Base-by-base conservation (phyloP, 2,888 invertebrate genomes). In the Drosophila subquinaria region DNA sequence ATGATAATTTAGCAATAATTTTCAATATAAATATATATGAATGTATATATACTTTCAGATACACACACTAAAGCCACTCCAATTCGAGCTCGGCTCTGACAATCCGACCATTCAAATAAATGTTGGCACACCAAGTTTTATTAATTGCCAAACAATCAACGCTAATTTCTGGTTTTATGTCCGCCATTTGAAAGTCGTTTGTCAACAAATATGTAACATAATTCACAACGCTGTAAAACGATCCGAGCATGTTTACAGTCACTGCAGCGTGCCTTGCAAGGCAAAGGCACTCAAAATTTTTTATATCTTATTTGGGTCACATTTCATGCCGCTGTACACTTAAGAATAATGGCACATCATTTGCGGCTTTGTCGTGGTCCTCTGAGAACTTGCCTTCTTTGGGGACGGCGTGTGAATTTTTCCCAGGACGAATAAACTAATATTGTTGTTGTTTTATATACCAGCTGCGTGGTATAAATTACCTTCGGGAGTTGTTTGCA, bases 291-390 rank as follows among this genome's bases (percentile, higher is more conserved):
- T 86, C 77, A 83, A 88, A 77, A 83, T 47, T 43, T 77, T 86
- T 88, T 87, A 86, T 87, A 88, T 89, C 85, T 89, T 87, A 87
- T 89, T 87, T 89, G 85, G 89, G 87, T 88, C 89, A 88, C 85
- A 87, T 76, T 90, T 89, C 88, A 87, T 79, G 79, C 66, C 72
- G 76, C 75, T 76, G 74, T 88, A 76, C 79, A 79, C 89, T 89
- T 89, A 89, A 90, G 87, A 85, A 80, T 90, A 90, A 90, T 90
- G 89, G 82, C 87, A 83, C 85, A 90, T 90, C 90, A 90, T 90
- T 90, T 90, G 87, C 75, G 81, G 89, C 83, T 86, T 84, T 83
- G 74, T 62, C 70, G 51, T 50, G 53, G 59, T 66, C 75, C 79
- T 53, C 30, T n/a, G 66, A 64, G 65, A 52, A 61, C 51, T 57